These are phyloP conservation scores for Geococcyx californianus DNA, from an alignment of 2,113 vertebrate species.

Conservation along the genomic window DNA sequence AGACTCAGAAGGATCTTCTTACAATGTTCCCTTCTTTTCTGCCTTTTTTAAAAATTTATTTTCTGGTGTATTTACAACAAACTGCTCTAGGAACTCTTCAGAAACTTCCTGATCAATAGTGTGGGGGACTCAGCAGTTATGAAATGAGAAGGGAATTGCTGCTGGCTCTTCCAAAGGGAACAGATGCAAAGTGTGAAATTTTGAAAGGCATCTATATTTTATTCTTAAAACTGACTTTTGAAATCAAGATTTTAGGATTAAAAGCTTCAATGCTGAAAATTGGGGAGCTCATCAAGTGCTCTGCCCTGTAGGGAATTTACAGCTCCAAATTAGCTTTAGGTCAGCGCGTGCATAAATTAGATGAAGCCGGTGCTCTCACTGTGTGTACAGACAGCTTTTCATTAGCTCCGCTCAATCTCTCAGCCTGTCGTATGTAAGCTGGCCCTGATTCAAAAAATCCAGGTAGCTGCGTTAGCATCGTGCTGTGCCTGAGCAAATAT, in stretches of 20 bases:
- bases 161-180: not conserved
- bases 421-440: not conserved
- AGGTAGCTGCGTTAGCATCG: not conserved
- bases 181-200: not conserved
- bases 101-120: not conserved
- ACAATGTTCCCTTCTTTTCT: not conserved
- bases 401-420: not conserved
- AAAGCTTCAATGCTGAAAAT: not conserved
- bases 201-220: not conserved
- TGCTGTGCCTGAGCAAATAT: slow-evolving; percentile 1
- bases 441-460: not conserved
- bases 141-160: not conserved
- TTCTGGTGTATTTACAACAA: not conserved
- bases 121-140: not conserved
- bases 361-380: not conserved
- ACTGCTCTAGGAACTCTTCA: not conserved
- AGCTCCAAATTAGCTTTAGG: not conserved
- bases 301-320: not conserved
- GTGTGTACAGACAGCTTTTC: not conserved
- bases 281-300: not conserved
- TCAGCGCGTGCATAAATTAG: not conserved
- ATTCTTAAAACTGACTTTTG: not conserved
- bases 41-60: too few species aligned
- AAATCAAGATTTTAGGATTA: not conserved
- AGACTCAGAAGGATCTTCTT: not conserved